Evolutionary conservation across 2,113 vertebrate species (phyloP).

Genomic region (Genyomyrus donnyi): DNA sequence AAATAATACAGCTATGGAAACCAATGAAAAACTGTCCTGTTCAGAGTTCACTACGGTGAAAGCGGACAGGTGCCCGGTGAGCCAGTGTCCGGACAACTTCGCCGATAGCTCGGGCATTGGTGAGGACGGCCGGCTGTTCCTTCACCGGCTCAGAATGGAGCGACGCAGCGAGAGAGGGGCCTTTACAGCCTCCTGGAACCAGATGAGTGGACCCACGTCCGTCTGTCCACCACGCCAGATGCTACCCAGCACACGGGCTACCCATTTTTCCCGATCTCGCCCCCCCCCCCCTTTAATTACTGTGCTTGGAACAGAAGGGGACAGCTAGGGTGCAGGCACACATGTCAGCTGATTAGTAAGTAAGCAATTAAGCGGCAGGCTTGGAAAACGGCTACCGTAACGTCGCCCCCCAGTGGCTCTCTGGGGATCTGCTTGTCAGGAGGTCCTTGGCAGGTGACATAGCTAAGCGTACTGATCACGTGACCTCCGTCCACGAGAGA

Average conservation of each 20-base stretch:
- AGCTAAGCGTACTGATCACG: neutral
- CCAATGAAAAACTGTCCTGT: neutral
- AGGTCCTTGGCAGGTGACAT: neutral
- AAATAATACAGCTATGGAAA: neutral
- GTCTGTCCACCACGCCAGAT: slow-evolving; percentile 12
- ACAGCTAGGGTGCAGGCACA: neutral
- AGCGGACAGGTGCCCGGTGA: neutral
- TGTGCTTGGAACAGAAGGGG: slow-evolving; percentile 9
- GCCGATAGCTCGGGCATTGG: too few species aligned
- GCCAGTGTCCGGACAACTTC: neutral
- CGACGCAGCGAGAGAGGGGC: neutral
- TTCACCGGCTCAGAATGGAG: neutral
- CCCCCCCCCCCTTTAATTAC: slow-evolving; percentile 21
- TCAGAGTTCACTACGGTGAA: neutral
- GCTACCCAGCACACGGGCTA: slow-evolving; percentile 2
- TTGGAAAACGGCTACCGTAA: neutral
- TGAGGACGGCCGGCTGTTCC: neutral
- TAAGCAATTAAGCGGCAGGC: slow-evolving; percentile 17
- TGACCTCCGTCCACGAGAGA: neutral
- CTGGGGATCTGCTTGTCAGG: neutral
- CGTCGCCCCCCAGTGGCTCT: neutral
- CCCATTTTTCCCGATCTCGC: neutral
- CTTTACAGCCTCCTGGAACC: slow-evolving; percentile 14
- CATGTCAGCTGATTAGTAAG: slow-evolving; percentile 16
- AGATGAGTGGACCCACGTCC: neutral